Percentiles rank a stretch among this genome's conserved stretches.
Conservation (phyloP, 2,113 vertebrate genomes). For the Rhombomys opimus region DNA sequence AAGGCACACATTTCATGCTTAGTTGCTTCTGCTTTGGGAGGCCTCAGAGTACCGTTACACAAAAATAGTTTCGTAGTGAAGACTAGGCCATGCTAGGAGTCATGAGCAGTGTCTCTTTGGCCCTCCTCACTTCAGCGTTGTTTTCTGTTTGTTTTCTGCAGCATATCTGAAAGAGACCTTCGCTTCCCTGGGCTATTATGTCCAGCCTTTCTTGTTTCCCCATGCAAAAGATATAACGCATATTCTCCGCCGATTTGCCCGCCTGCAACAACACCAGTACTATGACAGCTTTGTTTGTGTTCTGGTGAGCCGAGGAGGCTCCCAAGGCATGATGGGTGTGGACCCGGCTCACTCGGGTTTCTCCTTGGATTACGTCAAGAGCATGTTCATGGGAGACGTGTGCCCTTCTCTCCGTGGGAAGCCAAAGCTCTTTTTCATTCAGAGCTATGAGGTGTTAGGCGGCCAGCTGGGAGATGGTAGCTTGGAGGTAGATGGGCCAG, state of each 20-base stretch:
- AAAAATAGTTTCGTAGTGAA: neutral
- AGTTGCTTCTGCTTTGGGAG: neutral
- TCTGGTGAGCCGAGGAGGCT: conserved; percentile 91
- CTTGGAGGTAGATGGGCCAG: conserved; percentile 88
- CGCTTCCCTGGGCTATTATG: conserved; percentile 86
- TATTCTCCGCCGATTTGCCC: conserved; percentile 78
- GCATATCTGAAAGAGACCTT: conserved; percentile 89
- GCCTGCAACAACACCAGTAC: conserved; percentile 77
- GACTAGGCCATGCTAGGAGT: neutral
- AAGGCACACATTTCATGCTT: neutral
- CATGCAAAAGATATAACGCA: conserved; percentile 21
- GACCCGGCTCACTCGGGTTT: conserved; percentile 83
- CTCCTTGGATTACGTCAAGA: conserved; percentile 85
- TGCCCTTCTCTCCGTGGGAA: conserved; percentile 92
- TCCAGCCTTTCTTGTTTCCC: conserved; percentile 83
- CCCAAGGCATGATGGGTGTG: conserved; percentile 87
- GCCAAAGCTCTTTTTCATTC: conserved; percentile 97
- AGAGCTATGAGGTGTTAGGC: conserved; percentile 88
- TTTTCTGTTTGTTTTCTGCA: conserved; percentile 79
- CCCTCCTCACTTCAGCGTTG: conserved; percentile 37
- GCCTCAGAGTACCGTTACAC: neutral
- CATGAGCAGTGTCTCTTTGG: neutral
- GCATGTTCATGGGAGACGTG: conserved; percentile 86
- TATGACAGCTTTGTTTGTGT: conserved; percentile 91
- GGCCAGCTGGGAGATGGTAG: conserved; percentile 58